Base-by-base conservation (phyloP, 2,888 invertebrate species). In the Nomada lathburiana region DNA sequence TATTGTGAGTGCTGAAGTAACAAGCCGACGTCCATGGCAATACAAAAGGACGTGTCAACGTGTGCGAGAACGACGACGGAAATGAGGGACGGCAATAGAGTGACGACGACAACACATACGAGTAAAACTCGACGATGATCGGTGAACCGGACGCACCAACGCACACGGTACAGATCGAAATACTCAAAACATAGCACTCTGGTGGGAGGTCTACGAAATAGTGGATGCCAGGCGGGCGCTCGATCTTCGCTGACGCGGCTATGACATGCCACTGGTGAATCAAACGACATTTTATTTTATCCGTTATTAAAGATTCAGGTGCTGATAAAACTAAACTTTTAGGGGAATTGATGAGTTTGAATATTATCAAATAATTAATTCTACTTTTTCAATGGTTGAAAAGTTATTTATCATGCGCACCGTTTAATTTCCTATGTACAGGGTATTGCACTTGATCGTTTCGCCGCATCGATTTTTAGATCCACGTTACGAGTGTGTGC, bases 1-100 rank as follows among this genome's bases (percentile, higher is more conserved):
- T 95, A 95, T 85, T 95, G 95, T 77, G 94, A 89, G 76, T 93
- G 91, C 80, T 91, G 92, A 75, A 93, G 82, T 75, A 93, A 82
- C 85, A 90, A 75, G 78, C 86, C 90, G 76, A 92, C 88, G 84
- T 94, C 93, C 93, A 94, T 93, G 73, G 83, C 86, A 78, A 62
- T 72, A 70, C 60, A 70, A 78, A 47, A 18, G 74, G 75, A 68
- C 62, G 80, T 76, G 82, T 79, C 71, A 82, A 85, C 74, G 82
- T 76, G 76, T 79, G 80, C 63, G 73, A 69, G 72, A 76, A 68
- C 72, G 82, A 85, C 76, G 84, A 89, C 85, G 85, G 84, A 82
- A 80, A 69, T 59, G 78, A 73, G 71, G 79, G 86, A 82, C 82
- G 80, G 79, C 80, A 75, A 77, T 76, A 80, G 83, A 79, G 77